A percentile compares a stretch with the other conserved stretches of the same genome.
phyloP scores from a whole-genome alignment of 2,797 vertebrate genomes.

The Halcyon smyrnensis region DNA sequence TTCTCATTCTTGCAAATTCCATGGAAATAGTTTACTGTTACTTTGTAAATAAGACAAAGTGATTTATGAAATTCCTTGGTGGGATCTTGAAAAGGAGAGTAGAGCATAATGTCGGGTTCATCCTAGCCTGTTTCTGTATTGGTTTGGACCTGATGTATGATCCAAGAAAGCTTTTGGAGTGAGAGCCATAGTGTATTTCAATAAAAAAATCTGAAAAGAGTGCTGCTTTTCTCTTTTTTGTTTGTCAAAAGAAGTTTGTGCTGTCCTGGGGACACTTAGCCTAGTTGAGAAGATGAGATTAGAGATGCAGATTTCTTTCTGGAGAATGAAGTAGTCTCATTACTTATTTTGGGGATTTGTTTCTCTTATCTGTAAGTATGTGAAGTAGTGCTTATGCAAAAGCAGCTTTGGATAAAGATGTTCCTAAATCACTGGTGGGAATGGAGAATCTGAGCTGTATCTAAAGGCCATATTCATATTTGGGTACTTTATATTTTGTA shows the following conservation, averaged over 20 bases:
- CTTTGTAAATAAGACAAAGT: background rate
- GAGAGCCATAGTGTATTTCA: background rate
- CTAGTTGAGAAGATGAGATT: background rate
- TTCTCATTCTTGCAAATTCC: background rate
- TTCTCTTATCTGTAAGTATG: background rate
- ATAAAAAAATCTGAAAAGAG: background rate
- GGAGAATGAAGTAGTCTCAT: background rate
- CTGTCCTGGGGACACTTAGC: background rate
- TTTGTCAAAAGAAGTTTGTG: background rate
- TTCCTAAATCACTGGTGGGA: background rate
- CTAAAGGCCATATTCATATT: background rate
- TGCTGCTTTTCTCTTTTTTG: background rate
- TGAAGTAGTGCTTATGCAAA: background rate
- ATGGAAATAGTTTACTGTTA: background rate
- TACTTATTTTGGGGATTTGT: background rate
- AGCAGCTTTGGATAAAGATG: background rate
- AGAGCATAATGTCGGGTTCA: background rate
- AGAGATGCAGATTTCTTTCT: background rate
- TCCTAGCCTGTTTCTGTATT: background rate
- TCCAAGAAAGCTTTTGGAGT: background rate
- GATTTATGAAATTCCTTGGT: background rate
- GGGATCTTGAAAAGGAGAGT: background rate
- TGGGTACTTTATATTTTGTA: background rate
- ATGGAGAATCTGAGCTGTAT: background rate
- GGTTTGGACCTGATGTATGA: background rate